Evolutionary conservation across 2,113 vertebrate species (phyloP).

Genomic region (Delphinapterus leucas): DNA sequence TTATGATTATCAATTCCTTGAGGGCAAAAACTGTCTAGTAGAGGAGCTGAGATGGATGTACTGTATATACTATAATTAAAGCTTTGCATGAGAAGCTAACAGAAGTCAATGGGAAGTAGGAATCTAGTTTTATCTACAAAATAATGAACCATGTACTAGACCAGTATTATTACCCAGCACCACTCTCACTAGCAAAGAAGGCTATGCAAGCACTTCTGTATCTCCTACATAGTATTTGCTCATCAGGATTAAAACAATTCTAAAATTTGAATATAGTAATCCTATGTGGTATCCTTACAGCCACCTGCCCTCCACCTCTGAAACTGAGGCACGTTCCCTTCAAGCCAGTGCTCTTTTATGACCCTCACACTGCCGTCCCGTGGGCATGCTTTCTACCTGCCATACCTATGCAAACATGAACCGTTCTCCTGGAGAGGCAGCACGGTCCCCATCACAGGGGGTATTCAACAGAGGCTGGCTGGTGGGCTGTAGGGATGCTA

Average conservation of each 20-base stretch:
- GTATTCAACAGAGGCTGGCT: not conserved
- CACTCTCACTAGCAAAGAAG: not conserved
- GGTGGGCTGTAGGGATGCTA: not conserved
- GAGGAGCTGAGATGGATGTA: not conserved
- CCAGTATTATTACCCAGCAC: not conserved
- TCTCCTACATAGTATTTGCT: not conserved
- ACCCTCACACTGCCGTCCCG: not conserved
- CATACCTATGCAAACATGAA: not conserved
- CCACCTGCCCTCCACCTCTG: not conserved
- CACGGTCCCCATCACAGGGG: not conserved
- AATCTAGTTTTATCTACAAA: slow-evolving; percentile 16
- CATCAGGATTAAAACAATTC: not conserved
- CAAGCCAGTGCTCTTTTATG: not conserved
- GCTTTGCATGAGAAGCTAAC: not conserved
- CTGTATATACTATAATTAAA: not conserved
- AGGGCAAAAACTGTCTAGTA: not conserved
- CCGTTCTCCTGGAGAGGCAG: not conserved
- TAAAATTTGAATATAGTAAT: not conserved
- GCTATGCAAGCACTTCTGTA: not conserved
- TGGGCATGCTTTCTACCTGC: not conserved
- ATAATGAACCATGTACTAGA: not conserved
- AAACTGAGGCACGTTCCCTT: not conserved
- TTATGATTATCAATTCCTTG: not conserved
- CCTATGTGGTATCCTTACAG: not conserved
- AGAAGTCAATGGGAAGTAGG: not conserved